Percentiles rank a stretch among this genome's conserved stretches.
phyloP scores from a whole-genome alignment of 2,113 vertebrate species.

The Nycticebus coucang region DNA sequence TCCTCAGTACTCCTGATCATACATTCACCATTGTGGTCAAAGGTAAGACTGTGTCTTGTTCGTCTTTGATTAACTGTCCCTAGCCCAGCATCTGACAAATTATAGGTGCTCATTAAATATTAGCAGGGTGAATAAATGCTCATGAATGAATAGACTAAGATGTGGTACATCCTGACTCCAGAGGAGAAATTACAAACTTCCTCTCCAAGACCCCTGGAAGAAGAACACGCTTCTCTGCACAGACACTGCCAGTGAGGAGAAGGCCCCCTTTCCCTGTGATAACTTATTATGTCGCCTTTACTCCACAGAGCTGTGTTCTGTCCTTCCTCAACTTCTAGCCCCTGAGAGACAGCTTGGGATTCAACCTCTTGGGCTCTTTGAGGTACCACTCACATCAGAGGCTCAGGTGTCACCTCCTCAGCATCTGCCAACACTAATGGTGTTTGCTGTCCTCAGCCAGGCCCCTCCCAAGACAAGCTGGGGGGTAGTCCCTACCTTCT shows the following conservation, averaged over 20 bases:
- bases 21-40: neutral
- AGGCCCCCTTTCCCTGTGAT: neutral
- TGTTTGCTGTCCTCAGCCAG: neutral
- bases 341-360: neutral
- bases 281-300: neutral
- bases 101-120: neutral
- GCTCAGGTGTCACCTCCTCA: neutral
- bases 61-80: neutral
- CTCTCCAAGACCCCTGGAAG: neutral
- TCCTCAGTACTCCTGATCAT: neutral
- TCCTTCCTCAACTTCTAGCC: neutral
- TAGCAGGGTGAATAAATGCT: neutral
- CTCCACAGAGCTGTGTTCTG: neutral
- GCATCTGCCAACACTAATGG: neutral
- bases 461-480: neutral
- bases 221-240: neutral
- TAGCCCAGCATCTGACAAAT: neutral
- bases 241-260: fast-evolving
- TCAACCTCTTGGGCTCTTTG: neutral
- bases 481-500: neutral
- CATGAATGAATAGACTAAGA: neutral
- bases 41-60: neutral
- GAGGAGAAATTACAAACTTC: neutral
- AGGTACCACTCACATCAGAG: neutral
- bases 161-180: neutral